Base-by-base conservation (phyloP, 2,797 vertebrate genomes). In the Danio jaintianensis region DNA sequence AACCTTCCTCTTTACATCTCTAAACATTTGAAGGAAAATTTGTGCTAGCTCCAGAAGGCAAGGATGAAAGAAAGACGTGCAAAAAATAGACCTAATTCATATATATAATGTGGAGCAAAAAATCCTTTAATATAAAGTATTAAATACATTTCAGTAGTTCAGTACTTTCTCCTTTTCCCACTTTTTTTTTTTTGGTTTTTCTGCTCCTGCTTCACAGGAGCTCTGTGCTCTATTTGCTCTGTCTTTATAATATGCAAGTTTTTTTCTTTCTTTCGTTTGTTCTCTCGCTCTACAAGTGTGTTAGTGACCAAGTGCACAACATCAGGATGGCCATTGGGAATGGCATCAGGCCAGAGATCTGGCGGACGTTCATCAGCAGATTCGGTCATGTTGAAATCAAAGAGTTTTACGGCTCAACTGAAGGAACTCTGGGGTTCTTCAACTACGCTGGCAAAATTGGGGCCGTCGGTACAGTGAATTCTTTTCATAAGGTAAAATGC, bases 331-430 rank as follows among this genome's bases (percentile, higher is more conserved):
- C 94, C 0, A 0, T 93, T 4, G 94, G 94, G 43, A 95, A 94
- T 4, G 94, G 94, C 55, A 66, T 94, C n/a, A 87, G 93, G 40
- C 87, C 74, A 56, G 92, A 94, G 4, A 85, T 94, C 68, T 95
- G 94, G 94, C 91, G 75, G 40, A 90, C 93, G 70, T 94, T 94
- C 70, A n/a, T 91, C 69, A 70, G 12, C 71, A 90, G 93, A 86
- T 94, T 93, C 78, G 93, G 94, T 47, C 82, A 91, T n/a, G 84
- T 94, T 67, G 71, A 61, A 0, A 83, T 94, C 73, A 89, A 82
- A 50, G 94, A 95, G 75, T 93, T 94, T 75, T 94, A 95, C 7
- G 93, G 86, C 20, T 66, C 94, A 2, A 94, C 94, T 0, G 94
- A 95, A 86, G 93, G 92, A 81, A 94, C 92, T 73, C 40, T 93